phyloP scores from a whole-genome alignment of 2,888 invertebrate genomes.

The Megaustenia siamemsis region DNA sequence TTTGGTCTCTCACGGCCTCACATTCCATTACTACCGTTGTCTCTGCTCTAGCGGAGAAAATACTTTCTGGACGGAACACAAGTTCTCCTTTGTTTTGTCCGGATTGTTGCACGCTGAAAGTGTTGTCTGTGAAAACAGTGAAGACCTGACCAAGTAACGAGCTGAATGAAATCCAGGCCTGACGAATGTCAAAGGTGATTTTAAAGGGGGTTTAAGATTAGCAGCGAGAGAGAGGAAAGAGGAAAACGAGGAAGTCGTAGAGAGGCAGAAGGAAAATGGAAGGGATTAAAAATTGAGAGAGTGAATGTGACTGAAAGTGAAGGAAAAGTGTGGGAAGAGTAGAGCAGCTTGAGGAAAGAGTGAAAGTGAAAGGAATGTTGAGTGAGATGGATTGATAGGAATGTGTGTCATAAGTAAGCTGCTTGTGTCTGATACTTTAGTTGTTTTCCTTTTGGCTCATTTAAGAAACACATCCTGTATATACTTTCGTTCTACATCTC shows the following conservation, averaged over 20 bases:
- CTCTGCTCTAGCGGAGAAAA: neutral
- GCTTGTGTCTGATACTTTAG: no score
- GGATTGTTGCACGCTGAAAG: neutral
- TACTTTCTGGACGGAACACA: neutral
- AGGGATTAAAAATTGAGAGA: no score
- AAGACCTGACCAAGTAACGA: neutral
- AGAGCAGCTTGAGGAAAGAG: no score
- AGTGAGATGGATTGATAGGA: no score
- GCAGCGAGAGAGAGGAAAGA: neutral
- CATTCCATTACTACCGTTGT: neutral
- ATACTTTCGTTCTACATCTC: no score
- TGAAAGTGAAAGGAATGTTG: no score
- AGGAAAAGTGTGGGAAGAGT: neutral
- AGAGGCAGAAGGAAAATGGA: no score
- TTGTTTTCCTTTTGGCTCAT: no score
- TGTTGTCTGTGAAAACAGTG: constrained; percentile 4
- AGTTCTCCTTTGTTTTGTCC: neutral
- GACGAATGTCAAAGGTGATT: neutral
- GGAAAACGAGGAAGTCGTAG: no score
- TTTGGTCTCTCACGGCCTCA: neutral
- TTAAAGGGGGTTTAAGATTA: neutral
- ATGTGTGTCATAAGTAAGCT: no score
- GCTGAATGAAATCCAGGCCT: no score
- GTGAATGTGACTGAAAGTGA: neutral
- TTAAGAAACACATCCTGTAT: no score